Base-by-base conservation (phyloP, 1,140 invertebrate genomes). In the Drosophila guanche region DNA sequence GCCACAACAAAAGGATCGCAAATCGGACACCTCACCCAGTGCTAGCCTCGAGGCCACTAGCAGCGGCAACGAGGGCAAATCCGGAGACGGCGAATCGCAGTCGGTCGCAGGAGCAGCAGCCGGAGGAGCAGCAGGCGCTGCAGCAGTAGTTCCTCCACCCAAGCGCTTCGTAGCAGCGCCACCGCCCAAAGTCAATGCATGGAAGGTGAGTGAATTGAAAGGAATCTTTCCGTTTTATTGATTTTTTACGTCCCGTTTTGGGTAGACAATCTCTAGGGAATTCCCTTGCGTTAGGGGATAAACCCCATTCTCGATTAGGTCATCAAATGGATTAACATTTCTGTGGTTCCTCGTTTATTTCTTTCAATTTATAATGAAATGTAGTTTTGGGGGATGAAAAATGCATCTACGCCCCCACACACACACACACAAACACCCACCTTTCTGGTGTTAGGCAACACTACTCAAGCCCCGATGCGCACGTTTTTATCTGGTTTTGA, bases 121-220 rank as follows among this genome's bases (percentile, higher is more conserved):
- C 42, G 48, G 79, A 54, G 20, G 60, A 48, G 29, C 58, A 50
- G 51, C 51, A 20, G 7, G 48, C 2, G 59, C 46, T 5, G 45
- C 71, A 4, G 58, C 68, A 53, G 76, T 51, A 23, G 72, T 59
- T 25, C 43, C 79, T 42, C 90, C 81, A 42, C 92, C 92, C 48
- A 93, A 92, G 66, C 91, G 92, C 22, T 93, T 93, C 77, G 90
- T 93, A 16, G 92, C 91, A 79, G 93, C 93, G 33, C 93, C 93
- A 45, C 79, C 92, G 59, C 93, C 93, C 33, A 93, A 93, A 88
- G 92, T 92, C n/a, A 93, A 93, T 81, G 92, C 92, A 27, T 93
- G 93, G 93, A 92, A 93, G 90, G 86, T 92, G 46, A 92, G 92
- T 91, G 5, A 27, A 92, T 92, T 91, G 5, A 12, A 37, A 37